phyloP scores from a whole-genome alignment of 2,888 invertebrate genomes.

The Spodoptera littoralis region DNA sequence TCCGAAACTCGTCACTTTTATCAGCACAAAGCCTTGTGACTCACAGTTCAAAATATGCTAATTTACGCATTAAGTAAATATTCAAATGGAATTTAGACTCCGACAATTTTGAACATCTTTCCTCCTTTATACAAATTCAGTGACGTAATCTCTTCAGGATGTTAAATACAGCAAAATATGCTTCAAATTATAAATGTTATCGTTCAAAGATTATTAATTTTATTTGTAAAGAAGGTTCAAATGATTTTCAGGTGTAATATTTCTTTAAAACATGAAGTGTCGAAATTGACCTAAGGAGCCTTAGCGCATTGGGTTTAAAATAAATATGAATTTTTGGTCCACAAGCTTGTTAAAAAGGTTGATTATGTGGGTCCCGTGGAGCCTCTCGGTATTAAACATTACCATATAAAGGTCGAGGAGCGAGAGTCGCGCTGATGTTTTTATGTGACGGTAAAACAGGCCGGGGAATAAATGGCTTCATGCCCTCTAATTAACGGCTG shows the following conservation, averaged over 20 bases:
- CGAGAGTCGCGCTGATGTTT: constrained; percentile 27
- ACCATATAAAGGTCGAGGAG: constrained; percentile 19
- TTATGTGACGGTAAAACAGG: constrained; percentile 42
- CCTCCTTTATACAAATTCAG: constrained; percentile 10
- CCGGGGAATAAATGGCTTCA: constrained; percentile 30
- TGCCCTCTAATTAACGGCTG: constrained; percentile 39
- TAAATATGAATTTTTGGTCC: constrained; percentile 26
- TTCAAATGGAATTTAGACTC: not conserved
- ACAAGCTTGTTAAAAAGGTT: constrained; percentile 11
- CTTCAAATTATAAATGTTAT: not conserved
- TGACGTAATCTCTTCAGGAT: constrained; percentile 4
- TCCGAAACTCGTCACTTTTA: constrained; percentile 16
- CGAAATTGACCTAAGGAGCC: no score
- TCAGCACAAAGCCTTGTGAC: not conserved
- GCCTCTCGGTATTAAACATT: constrained; percentile 36
- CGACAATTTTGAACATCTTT: constrained; percentile 15
- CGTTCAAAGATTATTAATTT: not conserved
- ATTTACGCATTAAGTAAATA: not conserved
- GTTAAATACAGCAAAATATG: constrained; percentile 9
- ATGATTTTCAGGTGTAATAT: no score
- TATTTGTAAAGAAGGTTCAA: constrained; percentile 5
- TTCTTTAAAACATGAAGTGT: no score
- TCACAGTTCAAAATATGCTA: constrained; percentile 2
- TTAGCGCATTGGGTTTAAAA: no score
- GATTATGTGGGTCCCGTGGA: constrained; percentile 28